These are phyloP conservation scores for Proterorhinus semilunaris DNA, from an alignment of 2,113 vertebrate species.

Conservation along the genomic window DNA sequence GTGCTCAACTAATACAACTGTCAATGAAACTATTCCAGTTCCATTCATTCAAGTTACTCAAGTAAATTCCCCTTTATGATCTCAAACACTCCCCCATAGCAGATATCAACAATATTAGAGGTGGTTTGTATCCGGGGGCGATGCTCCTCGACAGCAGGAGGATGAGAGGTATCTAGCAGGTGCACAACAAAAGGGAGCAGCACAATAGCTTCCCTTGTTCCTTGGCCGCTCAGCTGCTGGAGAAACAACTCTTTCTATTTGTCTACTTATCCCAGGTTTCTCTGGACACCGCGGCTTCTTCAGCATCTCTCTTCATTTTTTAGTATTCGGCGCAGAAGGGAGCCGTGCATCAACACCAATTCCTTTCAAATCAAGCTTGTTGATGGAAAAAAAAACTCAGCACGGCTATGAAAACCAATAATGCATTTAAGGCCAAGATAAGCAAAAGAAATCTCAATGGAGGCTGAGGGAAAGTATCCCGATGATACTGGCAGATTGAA, in stretches of 20 bases:
- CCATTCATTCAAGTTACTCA: too few species aligned
- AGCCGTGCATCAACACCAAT: constrained; percentile 3
- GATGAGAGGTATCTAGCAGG: constrained; percentile 9
- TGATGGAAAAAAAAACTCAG: not conserved
- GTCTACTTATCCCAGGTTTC: constrained; percentile 10
- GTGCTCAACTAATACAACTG: too few species aligned
- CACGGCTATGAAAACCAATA: not conserved
- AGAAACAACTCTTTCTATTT: not conserved
- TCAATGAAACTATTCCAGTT: too few species aligned
- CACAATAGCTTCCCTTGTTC: not conserved
- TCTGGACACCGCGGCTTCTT: not conserved
- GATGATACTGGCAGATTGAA: not conserved
- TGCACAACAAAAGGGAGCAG: not conserved
- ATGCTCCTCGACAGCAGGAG: constrained; percentile 4
- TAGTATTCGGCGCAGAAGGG: not conserved
- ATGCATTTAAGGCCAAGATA: constrained; percentile 5
- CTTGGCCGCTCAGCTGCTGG: not conserved
- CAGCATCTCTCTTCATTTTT: not conserved
- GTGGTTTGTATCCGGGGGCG: constrained; percentile 9
- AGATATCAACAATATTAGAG: not conserved
- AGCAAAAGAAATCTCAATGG: not conserved
- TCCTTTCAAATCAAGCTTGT: constrained; percentile 7
- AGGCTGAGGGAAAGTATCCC: not conserved
- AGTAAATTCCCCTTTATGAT: too few species aligned
- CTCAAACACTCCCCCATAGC: not conserved